Evolutionary conservation across 2,113 vertebrate genomes (phyloP).

Genomic region (Engraulis encrasicolus): DNA sequence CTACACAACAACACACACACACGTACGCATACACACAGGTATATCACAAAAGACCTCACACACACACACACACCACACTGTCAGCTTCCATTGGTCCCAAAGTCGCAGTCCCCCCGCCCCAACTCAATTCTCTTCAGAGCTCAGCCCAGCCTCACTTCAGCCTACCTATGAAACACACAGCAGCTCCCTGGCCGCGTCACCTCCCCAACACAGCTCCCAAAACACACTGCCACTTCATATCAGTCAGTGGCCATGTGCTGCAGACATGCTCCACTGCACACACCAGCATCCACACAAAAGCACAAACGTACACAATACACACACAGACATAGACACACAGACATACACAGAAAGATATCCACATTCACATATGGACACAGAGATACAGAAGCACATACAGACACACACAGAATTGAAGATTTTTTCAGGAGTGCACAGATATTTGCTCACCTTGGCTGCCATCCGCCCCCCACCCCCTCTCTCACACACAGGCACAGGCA

Average conservation of each 20-base stretch:
- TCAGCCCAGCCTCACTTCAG: too few relatives aligned
- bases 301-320: background rate
- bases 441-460: too few relatives aligned
- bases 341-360: background rate
- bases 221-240: constrained; percentile 21
- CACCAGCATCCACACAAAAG: background rate
- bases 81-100: background rate
- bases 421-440: too few relatives aligned
- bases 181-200: too few relatives aligned
- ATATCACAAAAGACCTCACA: too few relatives aligned
- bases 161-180: too few relatives aligned
- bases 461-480: too few relatives aligned
- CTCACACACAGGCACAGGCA: background rate
- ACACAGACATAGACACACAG: background rate
- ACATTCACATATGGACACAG: background rate
- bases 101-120: too few relatives aligned
- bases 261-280: background rate
- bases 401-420: too few relatives aligned
- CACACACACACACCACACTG: background rate
- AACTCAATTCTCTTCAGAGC: too few relatives aligned
- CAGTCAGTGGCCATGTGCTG: background rate
- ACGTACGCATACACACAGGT: too few relatives aligned
- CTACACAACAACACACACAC: too few relatives aligned
- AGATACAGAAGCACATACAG: background rate
- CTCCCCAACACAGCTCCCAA: background rate